Conservation (phyloP, 2,113 vertebrate species). For the Oryctolagus cuniculus region DNA sequence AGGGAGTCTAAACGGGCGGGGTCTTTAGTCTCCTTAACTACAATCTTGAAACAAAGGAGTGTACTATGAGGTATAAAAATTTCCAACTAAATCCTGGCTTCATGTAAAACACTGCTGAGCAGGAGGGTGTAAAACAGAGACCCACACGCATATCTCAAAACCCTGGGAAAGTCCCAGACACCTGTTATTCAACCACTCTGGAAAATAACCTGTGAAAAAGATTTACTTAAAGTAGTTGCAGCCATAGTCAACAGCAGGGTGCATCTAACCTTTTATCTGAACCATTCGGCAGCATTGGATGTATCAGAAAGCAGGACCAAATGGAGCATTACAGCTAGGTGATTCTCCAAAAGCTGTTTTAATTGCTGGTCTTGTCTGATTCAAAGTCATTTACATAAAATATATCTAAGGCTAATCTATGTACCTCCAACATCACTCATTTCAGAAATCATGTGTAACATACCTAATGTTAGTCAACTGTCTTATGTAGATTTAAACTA, state of each 20-base stretch:
- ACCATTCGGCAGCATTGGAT: not conserved
- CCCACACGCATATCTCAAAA: not conserved
- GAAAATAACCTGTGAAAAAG: not conserved
- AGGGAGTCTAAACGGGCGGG: not conserved
- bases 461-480: not conserved
- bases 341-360: not conserved
- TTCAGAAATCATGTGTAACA: conserved; percentile 18
- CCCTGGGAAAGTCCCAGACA: not conserved
- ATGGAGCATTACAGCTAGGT: not conserved
- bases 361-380: not conserved
- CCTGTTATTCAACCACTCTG: not conserved
- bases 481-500: conserved; percentile 2
- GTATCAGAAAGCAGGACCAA: not conserved
- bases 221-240: not conserved
- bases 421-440: not conserved
- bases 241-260: not conserved
- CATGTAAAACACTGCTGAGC: not conserved
- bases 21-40: not conserved
- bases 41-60: not conserved
- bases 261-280: not conserved
- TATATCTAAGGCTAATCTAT: conserved; percentile 1
- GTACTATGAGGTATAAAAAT: not conserved
- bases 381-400: not conserved
- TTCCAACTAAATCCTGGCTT: not conserved
- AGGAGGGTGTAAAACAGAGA: conserved; percentile 20